Evolutionary conservation across 2,888 invertebrate species (phyloP), one percentile per base, ranked within the genome.

Genomic region (Chydorus sphaericus): DNA sequence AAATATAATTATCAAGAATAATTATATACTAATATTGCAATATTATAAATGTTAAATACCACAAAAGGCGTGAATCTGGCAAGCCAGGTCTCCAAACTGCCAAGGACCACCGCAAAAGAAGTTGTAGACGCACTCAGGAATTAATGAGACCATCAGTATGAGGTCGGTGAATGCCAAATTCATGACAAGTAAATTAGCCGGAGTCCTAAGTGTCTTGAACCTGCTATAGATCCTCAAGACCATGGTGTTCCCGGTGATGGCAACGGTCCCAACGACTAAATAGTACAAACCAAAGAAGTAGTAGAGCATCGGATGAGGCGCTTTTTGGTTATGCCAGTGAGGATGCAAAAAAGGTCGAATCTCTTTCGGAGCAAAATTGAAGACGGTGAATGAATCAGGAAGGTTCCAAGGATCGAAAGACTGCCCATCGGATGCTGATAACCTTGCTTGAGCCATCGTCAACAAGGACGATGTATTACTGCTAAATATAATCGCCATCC

Each of bases 101-200:
- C 68, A 68, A 14, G 57, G 54, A 16, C 57, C 57, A 3, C 57
- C 57, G 2, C 26, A n/a, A 30, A 61, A 62, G 48, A 62, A 63
- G 55, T 58, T 58, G 48, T 37, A 55, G 18, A 57, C 36, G 16
- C 31, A 57, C 26, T 55, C 58, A 14, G 58, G 58, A 14, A 58
- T 23, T 52, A 66, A 66, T 31, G 67, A 64, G n/a, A 65, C 60
- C 10, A 65, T 67, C 62, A 68, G 66, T 11, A 62, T 63, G 57
- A 66, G 59, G 59, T 68, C 68, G 54, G 65, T 64, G 48, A 67
- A 58, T 16, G 67, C 66, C 31, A 68, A 60, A 56, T 67, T 67
- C 10, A 68, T 63, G 23, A 68, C 61, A 36, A 66, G 63, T 64
- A 68, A 65, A 59, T 68, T 68, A 10, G 68, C 64, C 6, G 68